A percentile compares a stretch with the other conserved stretches of the same genome.
Evolutionary conservation across 1,140 invertebrate species (phyloP).

Genomic region (Gryllus bimaculatus): DNA sequence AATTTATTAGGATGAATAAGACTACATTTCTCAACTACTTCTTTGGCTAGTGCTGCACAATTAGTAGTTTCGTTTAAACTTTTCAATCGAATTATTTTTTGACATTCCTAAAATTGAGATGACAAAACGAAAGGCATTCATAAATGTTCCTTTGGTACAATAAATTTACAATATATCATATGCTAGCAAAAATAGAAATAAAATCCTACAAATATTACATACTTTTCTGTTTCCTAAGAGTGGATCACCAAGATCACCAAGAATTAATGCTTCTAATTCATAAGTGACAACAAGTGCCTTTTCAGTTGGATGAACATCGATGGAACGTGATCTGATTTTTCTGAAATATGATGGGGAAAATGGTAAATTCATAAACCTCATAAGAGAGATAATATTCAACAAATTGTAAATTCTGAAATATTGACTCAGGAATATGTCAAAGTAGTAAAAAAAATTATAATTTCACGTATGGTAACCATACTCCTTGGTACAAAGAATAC

Average conservation of each 20-base stretch:
- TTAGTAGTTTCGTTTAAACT: conserved; percentile 73
- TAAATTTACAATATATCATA: not conserved
- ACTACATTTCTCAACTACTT: conserved; percentile 82
- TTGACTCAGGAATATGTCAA: no score
- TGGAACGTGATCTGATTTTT: conserved; percentile 68
- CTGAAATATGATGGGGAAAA: conserved; percentile 36
- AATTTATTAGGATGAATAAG: conserved; percentile 78
- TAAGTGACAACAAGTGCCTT: conserved; percentile 85
- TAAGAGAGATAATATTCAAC: not conserved
- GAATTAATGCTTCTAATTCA: conserved; percentile 75
- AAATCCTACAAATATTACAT: conserved; percentile 25
- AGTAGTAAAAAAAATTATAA: not conserved
- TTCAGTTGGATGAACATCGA: conserved; percentile 85
- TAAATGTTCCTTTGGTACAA: not conserved
- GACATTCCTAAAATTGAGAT: conserved; percentile 49
- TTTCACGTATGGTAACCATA: not conserved
- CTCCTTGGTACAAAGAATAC: not conserved
- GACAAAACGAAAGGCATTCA: conserved; percentile 11
- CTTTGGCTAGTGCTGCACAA: conserved; percentile 66
- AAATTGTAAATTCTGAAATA: not conserved
- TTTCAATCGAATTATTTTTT: conserved; percentile 77
- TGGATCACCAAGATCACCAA: conserved; percentile 72
- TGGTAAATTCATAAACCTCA: not conserved
- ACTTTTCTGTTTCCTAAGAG: conserved; percentile 80
- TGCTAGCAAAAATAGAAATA: not conserved